These are phyloP conservation scores for Caenorhabditis briggsae DNA, from an alignment of 1,140 invertebrate species.

Conservation along the genomic window DNA sequence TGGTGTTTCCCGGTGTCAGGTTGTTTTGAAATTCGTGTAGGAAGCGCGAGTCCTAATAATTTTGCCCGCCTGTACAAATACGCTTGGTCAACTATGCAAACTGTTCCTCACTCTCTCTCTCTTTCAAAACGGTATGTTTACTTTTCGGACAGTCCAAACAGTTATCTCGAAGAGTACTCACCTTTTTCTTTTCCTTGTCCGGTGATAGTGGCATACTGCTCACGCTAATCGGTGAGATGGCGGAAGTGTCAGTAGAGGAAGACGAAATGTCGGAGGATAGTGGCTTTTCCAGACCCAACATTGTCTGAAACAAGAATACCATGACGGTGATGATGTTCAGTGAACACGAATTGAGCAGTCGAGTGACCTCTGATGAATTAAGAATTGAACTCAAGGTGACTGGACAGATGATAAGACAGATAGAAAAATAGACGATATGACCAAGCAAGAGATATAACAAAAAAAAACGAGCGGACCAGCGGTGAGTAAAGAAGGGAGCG, in stretches of 20 bases:
- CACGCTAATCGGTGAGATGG: slow-evolving; percentile 60
- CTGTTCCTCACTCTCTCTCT: background rate
- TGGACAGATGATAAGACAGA: slow-evolving; percentile 38
- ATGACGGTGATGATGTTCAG: background rate
- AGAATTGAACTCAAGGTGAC: slow-evolving; percentile 32
- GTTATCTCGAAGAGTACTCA: slow-evolving; percentile 41
- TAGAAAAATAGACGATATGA: slow-evolving; percentile 19
- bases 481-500: background rate
- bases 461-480: slow-evolving; percentile 48
- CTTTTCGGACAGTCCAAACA: slow-evolving; percentile 35
- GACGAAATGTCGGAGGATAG: slow-evolving; percentile 59
- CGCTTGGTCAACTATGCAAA: slow-evolving; percentile 26
- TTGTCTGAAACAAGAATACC: slow-evolving; percentile 26
- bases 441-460: slow-evolving; percentile 9
- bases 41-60: background rate
- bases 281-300: slow-evolving; percentile 60
- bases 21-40: slow-evolving; percentile 50
- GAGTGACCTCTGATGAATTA: slow-evolving; percentile 54
- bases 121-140: slow-evolving; percentile 39
- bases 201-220: slow-evolving; percentile 61
- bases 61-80: slow-evolving; percentile 23
- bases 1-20: slow-evolving; percentile 27
- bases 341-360: background rate
- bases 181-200: slow-evolving; percentile 65
- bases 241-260: slow-evolving; percentile 62